Evolutionary conservation across 1,140 invertebrate species (phyloP), one percentile per base, ranked within the genome.

Genomic region (Manduca sexta): DNA sequence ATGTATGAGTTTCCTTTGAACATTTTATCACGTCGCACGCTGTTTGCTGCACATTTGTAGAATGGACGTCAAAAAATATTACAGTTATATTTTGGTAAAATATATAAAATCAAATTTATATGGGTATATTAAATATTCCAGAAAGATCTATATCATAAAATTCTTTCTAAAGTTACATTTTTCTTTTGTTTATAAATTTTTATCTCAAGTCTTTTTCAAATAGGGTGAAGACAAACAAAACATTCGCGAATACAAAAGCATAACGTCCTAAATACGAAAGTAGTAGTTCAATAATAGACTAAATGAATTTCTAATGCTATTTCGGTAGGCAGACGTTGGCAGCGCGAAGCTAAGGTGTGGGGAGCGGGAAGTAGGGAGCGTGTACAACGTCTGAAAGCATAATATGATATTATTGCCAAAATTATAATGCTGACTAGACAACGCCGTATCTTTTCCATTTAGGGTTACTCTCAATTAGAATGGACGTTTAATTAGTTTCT

Each of bases 331-430:
- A 52, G 54, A 52, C 64, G 66, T 45, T 71, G 72, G 67, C 69
- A 73, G 71, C 56, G 50, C 39, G 49, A 49, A 40, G 15, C 10
- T 47, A 29, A 40, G 26, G 12, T n/a, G 37, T 13, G 12, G 31
- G 40, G 15, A n/a, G 41, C 3, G 26, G 31, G 42, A 26, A 37
- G 58, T 33, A 52, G 47, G 64, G 49, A 56, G 55, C n/a, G n/a
- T 46, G 48, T 45, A 47, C 60, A 57, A 45, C 55, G 65, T 74
- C 67, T 79, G 54, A 69, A 69, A 73, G 64, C 64, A 75, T 71
- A 63, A 72, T 72, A 60, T 66, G 44, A 60, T 69, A 78, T 70
- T 76, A 83, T 83, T 80, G 73, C 76, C 71, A 80, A 83, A 82
- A 80, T 78, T 75, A 75, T 77, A 78, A 67, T 60, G 60, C 49